A percentile compares a stretch with the other conserved stretches of the same genome.
Evolutionary conservation across 2,797 vertebrate species (phyloP).

Genomic region (Trachurus trachurus): DNA sequence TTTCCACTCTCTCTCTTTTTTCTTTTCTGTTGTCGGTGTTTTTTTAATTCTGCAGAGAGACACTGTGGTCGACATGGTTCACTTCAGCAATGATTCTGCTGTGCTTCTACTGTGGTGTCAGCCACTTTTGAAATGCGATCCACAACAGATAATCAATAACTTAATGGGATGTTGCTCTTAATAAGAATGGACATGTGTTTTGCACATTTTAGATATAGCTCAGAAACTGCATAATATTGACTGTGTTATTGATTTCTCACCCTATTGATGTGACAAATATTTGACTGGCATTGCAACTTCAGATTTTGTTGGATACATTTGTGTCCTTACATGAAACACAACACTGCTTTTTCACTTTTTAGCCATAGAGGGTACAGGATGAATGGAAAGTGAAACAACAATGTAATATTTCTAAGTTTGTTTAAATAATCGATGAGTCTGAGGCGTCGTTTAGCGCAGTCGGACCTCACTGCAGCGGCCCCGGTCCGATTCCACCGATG

Average conservation of each 20-base stretch:
- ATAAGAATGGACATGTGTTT: background rate
- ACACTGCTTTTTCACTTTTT: background rate
- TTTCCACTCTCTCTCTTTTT: constrained; percentile 23
- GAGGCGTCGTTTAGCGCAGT: no score
- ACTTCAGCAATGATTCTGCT: constrained; percentile 3
- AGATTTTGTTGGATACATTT: background rate
- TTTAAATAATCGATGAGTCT: no score
- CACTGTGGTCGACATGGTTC: constrained; percentile 11
- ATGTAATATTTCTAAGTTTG: no score
- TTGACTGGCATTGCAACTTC: background rate
- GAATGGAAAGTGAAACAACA: no score
- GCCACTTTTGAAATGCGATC: background rate
- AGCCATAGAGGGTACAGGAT: no score
- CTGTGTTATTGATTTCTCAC: constrained; percentile 5
- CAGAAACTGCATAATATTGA: constrained; percentile 2
- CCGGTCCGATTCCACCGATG: no score
- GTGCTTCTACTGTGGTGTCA: constrained; percentile 2
- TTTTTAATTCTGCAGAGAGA: constrained; percentile 17
- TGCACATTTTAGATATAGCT: background rate
- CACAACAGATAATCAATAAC: background rate
- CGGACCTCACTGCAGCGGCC: no score
- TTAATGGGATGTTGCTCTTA: background rate
- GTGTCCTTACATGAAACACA: background rate
- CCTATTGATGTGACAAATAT: background rate
- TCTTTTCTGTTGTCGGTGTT: background rate